A percentile compares a stretch with the other conserved stretches of the same genome.
phyloP scores from a whole-genome alignment of 1,140 invertebrate genomes.

The Temnothorax nylanderi region DNA sequence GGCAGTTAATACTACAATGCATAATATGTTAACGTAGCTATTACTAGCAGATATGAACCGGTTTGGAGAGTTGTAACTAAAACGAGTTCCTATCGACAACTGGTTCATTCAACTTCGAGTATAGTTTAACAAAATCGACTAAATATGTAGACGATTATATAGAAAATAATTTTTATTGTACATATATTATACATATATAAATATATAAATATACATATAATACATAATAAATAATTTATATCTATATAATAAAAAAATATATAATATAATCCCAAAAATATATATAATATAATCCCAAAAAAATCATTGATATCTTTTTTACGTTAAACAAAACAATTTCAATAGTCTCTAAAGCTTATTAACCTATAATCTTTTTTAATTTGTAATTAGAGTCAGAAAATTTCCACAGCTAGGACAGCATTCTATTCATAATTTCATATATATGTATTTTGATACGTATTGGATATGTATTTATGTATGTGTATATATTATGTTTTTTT shows the following conservation, averaged over 20 bases:
- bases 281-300: too few relatives aligned
- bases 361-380: not conserved
- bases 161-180: too few relatives aligned
- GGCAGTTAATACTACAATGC: not conserved
- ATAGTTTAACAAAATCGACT: not conserved
- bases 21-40: not conserved
- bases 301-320: not conserved
- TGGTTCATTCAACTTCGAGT: not conserved
- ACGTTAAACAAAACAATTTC: not conserved
- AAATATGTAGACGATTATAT: not conserved
- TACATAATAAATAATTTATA: not conserved
- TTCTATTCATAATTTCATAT: not conserved
- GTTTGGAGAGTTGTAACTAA: not conserved
- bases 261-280: not conserved
- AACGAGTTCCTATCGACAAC: not conserved
- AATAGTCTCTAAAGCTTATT: not conserved
- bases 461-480: not conserved
- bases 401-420: not conserved
- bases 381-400: not conserved
- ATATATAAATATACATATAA: not conserved
- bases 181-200: too few relatives aligned
- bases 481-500: too few relatives aligned
- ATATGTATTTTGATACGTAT: not conserved
- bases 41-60: conserved; percentile 6
- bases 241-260: not conserved